Conservation (phyloP, 1,140 invertebrate species). For the Babylonia areolata region DNA sequence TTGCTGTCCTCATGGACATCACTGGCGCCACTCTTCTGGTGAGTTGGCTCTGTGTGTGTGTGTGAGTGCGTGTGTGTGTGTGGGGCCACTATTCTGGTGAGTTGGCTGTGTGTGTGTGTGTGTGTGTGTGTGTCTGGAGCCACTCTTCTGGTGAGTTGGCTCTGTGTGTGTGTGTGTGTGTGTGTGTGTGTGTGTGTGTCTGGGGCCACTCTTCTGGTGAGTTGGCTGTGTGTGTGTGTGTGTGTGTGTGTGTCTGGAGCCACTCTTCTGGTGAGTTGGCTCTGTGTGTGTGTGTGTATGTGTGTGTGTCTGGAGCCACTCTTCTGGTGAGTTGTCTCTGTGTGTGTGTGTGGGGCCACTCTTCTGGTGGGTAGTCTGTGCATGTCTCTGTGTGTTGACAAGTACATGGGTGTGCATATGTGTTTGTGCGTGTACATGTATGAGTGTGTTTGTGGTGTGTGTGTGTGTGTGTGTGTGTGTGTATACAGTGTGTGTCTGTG, state of each 20-base stretch:
- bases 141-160: too few species aligned
- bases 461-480: too few species aligned
- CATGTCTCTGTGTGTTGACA: neutral
- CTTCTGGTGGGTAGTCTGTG: neutral
- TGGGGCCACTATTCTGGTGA: neutral
- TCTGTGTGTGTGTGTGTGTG: neutral
- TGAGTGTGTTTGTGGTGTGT: too few species aligned
- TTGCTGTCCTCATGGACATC: conserved; percentile 82
- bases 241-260: too few species aligned
- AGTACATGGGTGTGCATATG: neutral
- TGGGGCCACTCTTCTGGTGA: too few species aligned
- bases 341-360: neutral
- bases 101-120: too few species aligned
- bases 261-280: neutral
- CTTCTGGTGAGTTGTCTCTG: neutral
- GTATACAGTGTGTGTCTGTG: too few species aligned
- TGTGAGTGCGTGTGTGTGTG: neutral
- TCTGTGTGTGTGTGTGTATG: neutral
- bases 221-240: too few species aligned
- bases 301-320: conserved; percentile 32
- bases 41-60: neutral
- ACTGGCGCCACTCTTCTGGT: conserved; percentile 39
- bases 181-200: too few species aligned
- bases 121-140: neutral
- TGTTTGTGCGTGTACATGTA: too few species aligned